Evolutionary conservation across 2,888 invertebrate genomes (phyloP).

Genomic region (Hirtodrosophila trivittata): DNA sequence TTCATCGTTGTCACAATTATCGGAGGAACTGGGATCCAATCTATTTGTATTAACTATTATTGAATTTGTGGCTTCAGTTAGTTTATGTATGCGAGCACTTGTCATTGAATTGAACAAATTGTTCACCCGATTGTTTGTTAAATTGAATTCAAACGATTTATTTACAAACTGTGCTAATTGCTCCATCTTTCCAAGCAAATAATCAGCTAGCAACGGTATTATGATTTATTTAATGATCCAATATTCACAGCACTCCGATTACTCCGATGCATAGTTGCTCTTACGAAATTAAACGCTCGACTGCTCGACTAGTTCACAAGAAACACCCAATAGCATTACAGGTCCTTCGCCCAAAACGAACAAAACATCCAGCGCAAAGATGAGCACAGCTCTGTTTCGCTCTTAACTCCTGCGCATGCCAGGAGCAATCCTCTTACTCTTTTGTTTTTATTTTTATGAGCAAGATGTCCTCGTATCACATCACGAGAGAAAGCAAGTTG

Average conservation of each 20-base stretch:
- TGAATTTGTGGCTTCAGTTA: slow-evolving; percentile 57
- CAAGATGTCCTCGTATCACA: slow-evolving; percentile 1
- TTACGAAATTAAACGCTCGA: slow-evolving; percentile 62
- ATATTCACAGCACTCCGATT: slow-evolving; percentile 35
- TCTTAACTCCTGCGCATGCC: slow-evolving; percentile 50
- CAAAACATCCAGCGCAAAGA: slow-evolving; percentile 39
- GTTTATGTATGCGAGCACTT: slow-evolving; percentile 67
- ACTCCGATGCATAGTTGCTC: slow-evolving; percentile 67
- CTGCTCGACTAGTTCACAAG: slow-evolving; percentile 65
- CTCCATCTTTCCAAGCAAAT: slow-evolving; percentile 87
- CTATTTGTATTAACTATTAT: slow-evolving; percentile 47
- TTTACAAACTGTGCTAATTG: slow-evolving; percentile 96
- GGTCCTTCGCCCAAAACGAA: slow-evolving; percentile 52
- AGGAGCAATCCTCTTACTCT: slow-evolving; percentile 9
- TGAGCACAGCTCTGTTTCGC: slow-evolving; percentile 33
- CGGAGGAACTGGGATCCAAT: slow-evolving; percentile 50
- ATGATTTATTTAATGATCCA: slow-evolving; percentile 23
- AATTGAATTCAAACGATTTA: slow-evolving; percentile 90
- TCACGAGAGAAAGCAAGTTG: slow-evolving; percentile 4
- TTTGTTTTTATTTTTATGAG: slow-evolving; percentile 9
- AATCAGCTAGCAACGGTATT: slow-evolving; percentile 3
- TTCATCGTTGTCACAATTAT: slow-evolving; percentile 79
- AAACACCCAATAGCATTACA: slow-evolving; percentile 63
- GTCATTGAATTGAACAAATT: slow-evolving; percentile 81
- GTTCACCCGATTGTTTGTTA: slow-evolving; percentile 82